Conservation (phyloP, 1,140 invertebrate species). For the Lordiphosa collinella region DNA sequence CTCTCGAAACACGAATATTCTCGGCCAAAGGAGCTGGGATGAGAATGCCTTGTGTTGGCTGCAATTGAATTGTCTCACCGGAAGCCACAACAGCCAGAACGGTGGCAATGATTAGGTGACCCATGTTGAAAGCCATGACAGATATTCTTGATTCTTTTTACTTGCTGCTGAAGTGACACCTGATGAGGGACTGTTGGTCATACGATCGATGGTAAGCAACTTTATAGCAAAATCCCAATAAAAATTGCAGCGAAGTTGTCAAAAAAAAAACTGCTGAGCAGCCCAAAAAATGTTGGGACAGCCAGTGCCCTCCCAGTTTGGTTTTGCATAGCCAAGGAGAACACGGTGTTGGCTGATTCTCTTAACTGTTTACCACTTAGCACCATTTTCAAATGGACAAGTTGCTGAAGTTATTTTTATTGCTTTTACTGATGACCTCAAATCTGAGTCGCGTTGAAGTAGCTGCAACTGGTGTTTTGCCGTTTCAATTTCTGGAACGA, state of each 20-base stretch:
- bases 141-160: slow-evolving; percentile 8
- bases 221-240: slow-evolving; percentile 55
- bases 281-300: slow-evolving; percentile 1
- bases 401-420: slow-evolving; percentile 19
- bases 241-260: slow-evolving; percentile 5
- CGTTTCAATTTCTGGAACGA: slow-evolving; percentile 44
- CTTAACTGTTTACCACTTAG: slow-evolving; percentile 6
- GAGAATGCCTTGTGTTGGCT: slow-evolving; percentile 63
- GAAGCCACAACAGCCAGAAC: slow-evolving; percentile 29
- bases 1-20: slow-evolving; percentile 56
- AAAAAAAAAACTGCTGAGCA: slow-evolving; percentile 54
- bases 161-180: slow-evolving; percentile 45
- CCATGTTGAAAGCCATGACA: slow-evolving; percentile 52
- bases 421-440: slow-evolving; percentile 30
- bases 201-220: slow-evolving; percentile 8
- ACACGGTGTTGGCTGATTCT: slow-evolving; percentile 21
- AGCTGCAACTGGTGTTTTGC: slow-evolving; percentile 20
- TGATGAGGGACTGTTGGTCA: slow-evolving; percentile 42
- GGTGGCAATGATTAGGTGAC: slow-evolving; percentile 38
- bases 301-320: slow-evolving; percentile 3
- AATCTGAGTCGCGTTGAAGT: slow-evolving; percentile 11
- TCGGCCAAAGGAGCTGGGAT: slow-evolving; percentile 65
- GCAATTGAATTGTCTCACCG: slow-evolving; percentile 62
- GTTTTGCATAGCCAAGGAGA: slow-evolving; percentile 15
- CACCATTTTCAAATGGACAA: slow-evolving; percentile 30